phyloP scores from a whole-genome alignment of 1,140 invertebrate genomes.

The Atta texana region DNA sequence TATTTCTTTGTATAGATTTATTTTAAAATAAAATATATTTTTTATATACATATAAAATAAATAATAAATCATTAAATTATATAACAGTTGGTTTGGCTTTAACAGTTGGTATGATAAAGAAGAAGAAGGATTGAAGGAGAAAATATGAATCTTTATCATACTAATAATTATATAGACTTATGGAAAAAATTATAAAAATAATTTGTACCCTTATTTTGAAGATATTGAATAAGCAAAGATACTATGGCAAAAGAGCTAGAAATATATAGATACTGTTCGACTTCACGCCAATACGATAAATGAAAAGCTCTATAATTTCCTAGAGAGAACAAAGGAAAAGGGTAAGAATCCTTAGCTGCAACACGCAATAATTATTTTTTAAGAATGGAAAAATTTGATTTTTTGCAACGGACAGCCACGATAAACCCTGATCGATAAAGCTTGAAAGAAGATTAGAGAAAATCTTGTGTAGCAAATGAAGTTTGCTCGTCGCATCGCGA shows the following conservation, averaged over 20 bases:
- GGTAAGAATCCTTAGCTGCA: not conserved
- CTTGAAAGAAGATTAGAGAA: slow-evolving; percentile 51
- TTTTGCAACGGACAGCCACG: slow-evolving; percentile 7
- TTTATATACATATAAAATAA: not conserved
- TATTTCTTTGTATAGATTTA: not conserved
- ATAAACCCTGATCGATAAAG: slow-evolving; percentile 36
- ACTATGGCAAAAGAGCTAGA: not conserved
- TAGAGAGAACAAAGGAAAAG: not conserved
- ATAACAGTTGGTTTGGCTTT: not conserved
- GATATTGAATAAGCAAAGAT: not conserved
- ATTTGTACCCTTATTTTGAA: not conserved
- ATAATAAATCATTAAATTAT: not conserved
- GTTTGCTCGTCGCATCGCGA: slow-evolving; percentile 5
- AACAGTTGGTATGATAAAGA: not conserved
- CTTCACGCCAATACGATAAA: not conserved
- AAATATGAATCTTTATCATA: not conserved
- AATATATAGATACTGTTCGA: not conserved
- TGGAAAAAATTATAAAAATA: not conserved
- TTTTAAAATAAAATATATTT: not conserved
- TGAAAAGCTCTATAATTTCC: not conserved
- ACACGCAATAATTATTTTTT: slow-evolving; percentile 11
- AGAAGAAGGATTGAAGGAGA: not conserved
- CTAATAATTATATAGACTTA: not conserved
- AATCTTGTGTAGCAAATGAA: slow-evolving; percentile 39
- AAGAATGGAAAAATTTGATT: not conserved